phyloP scores from a whole-genome alignment of 2,888 invertebrate genomes.

The Eupeodes latifasciatus region DNA sequence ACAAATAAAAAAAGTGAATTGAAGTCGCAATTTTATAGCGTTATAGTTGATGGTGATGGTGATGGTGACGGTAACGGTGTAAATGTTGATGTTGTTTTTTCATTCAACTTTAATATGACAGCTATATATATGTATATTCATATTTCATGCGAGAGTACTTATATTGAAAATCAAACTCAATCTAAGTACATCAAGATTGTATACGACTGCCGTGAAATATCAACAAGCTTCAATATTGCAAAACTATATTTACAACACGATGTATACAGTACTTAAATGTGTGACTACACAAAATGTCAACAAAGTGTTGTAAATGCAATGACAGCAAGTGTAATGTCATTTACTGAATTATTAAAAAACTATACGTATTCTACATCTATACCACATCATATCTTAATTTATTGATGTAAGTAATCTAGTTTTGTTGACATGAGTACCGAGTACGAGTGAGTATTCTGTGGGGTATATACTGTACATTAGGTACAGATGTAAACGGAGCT shows the following conservation, averaged over 20 bases:
- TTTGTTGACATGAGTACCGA: background rate
- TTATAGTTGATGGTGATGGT: background rate
- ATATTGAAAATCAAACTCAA: background rate
- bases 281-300: constrained; percentile 1
- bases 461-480: background rate
- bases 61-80: background rate
- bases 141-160: background rate
- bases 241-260: background rate
- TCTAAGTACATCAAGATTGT: background rate
- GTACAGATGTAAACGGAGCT: background rate
- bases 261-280: too few species aligned
- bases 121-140: background rate
- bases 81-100: background rate
- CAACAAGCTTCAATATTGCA: constrained; percentile 23
- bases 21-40: background rate
- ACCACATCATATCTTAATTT: background rate
- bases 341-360: constrained; percentile 33
- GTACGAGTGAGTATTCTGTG: too few species aligned
- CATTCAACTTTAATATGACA: background rate
- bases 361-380: background rate
- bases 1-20: constrained; percentile 7
- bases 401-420: constrained; percentile 31
- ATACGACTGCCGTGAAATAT: background rate
- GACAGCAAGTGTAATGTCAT: constrained; percentile 20
- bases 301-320: constrained; percentile 37